Evolutionary conservation across 2,797 vertebrate species (phyloP), one percentile per base, ranked within the genome.

Genomic region (Smutsia gigantea): DNA sequence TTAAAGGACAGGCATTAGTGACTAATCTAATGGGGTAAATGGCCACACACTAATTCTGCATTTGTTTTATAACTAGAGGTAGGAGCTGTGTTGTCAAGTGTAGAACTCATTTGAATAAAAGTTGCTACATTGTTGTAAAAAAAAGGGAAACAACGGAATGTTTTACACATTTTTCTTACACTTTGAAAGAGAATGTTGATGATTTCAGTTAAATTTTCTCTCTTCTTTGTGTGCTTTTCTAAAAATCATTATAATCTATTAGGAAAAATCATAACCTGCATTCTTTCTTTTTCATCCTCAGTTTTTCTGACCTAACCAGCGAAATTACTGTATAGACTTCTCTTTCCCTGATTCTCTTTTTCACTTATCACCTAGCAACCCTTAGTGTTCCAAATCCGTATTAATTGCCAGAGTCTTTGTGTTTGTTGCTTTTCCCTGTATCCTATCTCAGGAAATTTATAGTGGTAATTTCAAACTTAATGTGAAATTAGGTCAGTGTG

Each of bases 11-110:
- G 34, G 7, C 51, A 92, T 86, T 86, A 89, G 31, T 93, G 68
- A 84, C 49, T 88, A 95, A 94, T 85, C 37, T 84, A 87, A 72
- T 92, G 72, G 93, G 39, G 23, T 61, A 97, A 94, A 96, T 84
- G 39, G 21, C 46, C 46, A 78, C 34, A 74, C 12, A 91, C 53
- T 72, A 57, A 84, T 90, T 93, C 29, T 84, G 4, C 46, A 92
- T 49, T 91, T 94, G 61, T 64, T 95, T 93, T 64, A 72, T 86
- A 88, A 72, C 6, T 87, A 72, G 3, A 81, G 37, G 42, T 92
- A 87, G 10, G 31, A 89, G 7, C 6, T 79, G 29, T 59, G 2
- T 86, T 92, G 10, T 81, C 34, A 72, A 94, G 10, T 87, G n/a
- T 34, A 61, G n/a, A 83, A 75, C 4, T 78, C 10, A 87, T 81